Percentiles rank a stretch among this genome's conserved stretches.
These are phyloP conservation scores for Aspidiotus destructor DNA, from an alignment of 2,888 invertebrate genomes.

Conservation along the genomic window DNA sequence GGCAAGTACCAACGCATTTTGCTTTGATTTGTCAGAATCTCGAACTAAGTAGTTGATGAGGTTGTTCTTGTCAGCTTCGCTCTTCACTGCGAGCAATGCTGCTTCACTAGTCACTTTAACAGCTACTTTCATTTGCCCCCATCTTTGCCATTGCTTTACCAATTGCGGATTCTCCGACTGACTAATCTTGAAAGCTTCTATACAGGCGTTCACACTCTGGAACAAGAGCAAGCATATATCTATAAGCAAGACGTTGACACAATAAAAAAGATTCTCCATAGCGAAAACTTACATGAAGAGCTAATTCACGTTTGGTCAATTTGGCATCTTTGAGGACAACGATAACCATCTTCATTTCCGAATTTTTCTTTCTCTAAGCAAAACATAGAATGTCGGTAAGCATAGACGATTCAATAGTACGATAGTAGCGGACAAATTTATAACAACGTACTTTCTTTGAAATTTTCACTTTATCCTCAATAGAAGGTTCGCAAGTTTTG, in stretches of 20 bases:
- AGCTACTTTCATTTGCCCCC: constrained; percentile 11
- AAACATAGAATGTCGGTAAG: background rate
- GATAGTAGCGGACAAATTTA: background rate
- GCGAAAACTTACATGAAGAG: background rate
- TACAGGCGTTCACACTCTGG: constrained; percentile 19
- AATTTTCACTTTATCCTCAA: background rate
- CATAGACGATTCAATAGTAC: background rate
- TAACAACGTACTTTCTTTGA: background rate
- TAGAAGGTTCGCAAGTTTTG: background rate
- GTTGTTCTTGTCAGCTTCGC: constrained; percentile 2
- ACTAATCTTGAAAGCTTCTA: constrained; percentile 17
- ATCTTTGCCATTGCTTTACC: constrained; percentile 13
- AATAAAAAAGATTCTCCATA: background rate
- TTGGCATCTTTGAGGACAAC: constrained; percentile 24
- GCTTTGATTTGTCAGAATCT: constrained; percentile 4
- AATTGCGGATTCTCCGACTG: constrained; percentile 6
- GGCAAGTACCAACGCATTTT: constrained; percentile 11
- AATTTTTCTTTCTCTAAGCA: constrained; percentile 1
- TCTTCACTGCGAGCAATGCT: constrained; percentile 14
- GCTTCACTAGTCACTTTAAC: constrained; percentile 27
- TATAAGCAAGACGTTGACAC: too few relatives aligned
- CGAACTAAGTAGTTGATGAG: constrained; percentile 8
- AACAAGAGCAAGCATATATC: background rate
- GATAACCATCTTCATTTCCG: constrained; percentile 22
- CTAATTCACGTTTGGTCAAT: constrained; percentile 12